Evolutionary conservation across 2,888 invertebrate species (phyloP).

Genomic region (Amblyjoppa fuscipennis): DNA sequence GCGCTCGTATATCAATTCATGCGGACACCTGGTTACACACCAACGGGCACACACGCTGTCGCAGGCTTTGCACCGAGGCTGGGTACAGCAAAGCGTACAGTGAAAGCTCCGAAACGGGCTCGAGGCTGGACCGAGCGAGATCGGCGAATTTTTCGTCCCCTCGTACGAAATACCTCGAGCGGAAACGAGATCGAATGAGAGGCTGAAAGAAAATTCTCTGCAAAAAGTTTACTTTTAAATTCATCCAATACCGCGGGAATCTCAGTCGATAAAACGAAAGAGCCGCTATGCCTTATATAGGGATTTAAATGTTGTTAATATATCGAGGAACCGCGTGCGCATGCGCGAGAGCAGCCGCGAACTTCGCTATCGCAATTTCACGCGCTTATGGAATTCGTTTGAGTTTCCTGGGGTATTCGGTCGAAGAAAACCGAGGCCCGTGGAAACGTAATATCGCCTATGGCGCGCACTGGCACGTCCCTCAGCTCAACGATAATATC

Average conservation of each 20-base stretch:
- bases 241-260: background rate
- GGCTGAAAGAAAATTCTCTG: background rate
- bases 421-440: too few relatives aligned
- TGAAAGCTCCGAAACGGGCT: background rate
- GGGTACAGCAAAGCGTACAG: background rate
- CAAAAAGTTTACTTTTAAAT: background rate
- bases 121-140: background rate
- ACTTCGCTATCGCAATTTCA: too few relatives aligned
- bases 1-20: slow-evolving; percentile 48
- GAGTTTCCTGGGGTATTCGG: too few relatives aligned
- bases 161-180: background rate
- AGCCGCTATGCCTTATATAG: too few relatives aligned
- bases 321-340: too few relatives aligned
- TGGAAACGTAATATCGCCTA: too few relatives aligned
- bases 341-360: too few relatives aligned
- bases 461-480: too few relatives aligned
- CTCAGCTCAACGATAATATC: too few relatives aligned
- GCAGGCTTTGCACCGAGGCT: background rate
- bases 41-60: slow-evolving; percentile 1
- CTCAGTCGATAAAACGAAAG: background rate
- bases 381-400: too few relatives aligned
- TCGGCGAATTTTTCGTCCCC: background rate
- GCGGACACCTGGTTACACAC: slow-evolving; percentile 27
- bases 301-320: too few relatives aligned
- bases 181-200: background rate